Evolutionary conservation across 2,797 vertebrate species (phyloP).

Genomic region (Epinephelus awoara): DNA sequence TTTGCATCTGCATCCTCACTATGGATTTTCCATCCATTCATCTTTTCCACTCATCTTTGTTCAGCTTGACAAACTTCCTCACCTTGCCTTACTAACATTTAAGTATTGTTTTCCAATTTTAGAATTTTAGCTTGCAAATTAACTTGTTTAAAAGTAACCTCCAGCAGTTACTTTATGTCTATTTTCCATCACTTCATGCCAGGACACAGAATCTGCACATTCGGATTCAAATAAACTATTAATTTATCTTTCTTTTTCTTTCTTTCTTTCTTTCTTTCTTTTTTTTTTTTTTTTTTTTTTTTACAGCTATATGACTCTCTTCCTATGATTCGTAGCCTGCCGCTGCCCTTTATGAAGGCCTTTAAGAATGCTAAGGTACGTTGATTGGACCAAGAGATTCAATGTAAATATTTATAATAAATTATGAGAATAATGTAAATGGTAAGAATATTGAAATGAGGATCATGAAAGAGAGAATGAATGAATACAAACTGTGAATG

Average conservation of each 20-base stretch:
- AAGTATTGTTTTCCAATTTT: too few relatives aligned
- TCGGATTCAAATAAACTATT: not conserved
- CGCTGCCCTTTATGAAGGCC: constrained; percentile 75
- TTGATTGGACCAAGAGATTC: not conserved
- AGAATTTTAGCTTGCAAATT: too few relatives aligned
- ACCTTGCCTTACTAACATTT: too few relatives aligned
- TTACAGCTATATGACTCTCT: constrained; percentile 79
- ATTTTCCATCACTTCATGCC: not conserved
- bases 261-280: too few relatives aligned
- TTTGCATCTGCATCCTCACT: too few relatives aligned
- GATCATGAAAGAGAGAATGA: not conserved
- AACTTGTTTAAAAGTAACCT: too few relatives aligned
- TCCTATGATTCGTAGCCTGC: constrained; percentile 69
- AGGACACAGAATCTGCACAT: too few relatives aligned
- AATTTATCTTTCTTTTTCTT: too few relatives aligned
- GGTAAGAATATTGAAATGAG: not conserved
- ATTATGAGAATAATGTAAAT: too few relatives aligned
- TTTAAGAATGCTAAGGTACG: constrained; percentile 62
- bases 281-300: not conserved
- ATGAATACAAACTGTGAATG: not conserved
- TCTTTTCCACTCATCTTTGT: too few relatives aligned
- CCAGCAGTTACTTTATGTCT: too few relatives aligned
- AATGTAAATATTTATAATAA: not conserved
- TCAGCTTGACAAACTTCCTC: not conserved
- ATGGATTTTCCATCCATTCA: too few relatives aligned